phyloP scores from a whole-genome alignment of 1,140 invertebrate genomes.

The Aphidius gifuensis region DNA sequence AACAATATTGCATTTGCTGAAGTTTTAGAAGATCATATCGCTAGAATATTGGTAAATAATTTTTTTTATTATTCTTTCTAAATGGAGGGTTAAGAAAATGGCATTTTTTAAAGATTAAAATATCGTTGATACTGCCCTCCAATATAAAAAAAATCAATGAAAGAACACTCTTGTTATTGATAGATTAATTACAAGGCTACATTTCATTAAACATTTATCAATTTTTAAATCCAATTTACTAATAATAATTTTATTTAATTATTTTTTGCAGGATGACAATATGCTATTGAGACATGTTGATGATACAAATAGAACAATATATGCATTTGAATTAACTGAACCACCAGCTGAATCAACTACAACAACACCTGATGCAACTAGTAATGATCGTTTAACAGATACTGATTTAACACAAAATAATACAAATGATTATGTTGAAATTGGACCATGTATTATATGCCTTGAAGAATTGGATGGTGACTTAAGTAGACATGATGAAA shows the following conservation, averaged over 20 bases:
- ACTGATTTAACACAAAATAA: conserved; percentile 38
- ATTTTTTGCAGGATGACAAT: conserved; percentile 59
- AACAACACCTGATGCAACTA: conserved; percentile 30
- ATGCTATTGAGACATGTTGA: conserved; percentile 58
- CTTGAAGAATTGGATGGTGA: conserved; percentile 62
- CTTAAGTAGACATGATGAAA: conserved; percentile 57
- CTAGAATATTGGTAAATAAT: conserved; percentile 60
- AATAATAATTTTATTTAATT: conserved; percentile 5
- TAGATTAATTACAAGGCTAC: conserved; percentile 49
- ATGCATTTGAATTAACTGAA: conserved; percentile 56
- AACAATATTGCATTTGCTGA: conserved; percentile 63
- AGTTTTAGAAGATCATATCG: conserved; percentile 65
- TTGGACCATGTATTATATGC: conserved; percentile 61
- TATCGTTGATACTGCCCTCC: conserved; percentile 51
- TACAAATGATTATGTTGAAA: conserved; percentile 34
- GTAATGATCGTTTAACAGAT: conserved; percentile 33
- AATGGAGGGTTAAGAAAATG: conserved; percentile 49
- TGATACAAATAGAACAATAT: conserved; percentile 58
- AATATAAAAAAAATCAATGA: conserved; percentile 38
- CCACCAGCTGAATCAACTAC: conserved; percentile 40
- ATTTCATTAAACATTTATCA: conserved; percentile 41
- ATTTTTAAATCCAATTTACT: not conserved
- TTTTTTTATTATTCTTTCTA: conserved; percentile 2
- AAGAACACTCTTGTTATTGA: conserved; percentile 50
- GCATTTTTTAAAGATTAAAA: conserved; percentile 36